Evolutionary conservation across 2,113 vertebrate genomes (phyloP), one percentile per base, ranked within the genome.

Genomic region (Podarcis cretensis): DNA sequence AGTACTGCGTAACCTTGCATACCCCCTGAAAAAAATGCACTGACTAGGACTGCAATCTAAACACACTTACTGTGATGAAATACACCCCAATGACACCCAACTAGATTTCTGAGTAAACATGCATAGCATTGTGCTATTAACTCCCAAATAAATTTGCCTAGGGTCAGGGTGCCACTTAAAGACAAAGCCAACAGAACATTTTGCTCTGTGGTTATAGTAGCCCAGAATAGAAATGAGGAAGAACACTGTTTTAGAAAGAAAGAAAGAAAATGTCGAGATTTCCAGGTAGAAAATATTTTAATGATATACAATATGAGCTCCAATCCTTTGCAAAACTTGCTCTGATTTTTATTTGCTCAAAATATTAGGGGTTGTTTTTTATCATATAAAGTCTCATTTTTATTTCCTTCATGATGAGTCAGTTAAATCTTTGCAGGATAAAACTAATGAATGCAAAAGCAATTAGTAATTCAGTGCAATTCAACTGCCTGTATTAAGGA

Each of bases 391-490:
- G 85, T 48, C 79, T 83, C 7, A 80, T 57, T 25, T 63, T 91
- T 87, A 91, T 87, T 18, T 77, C 80, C 79, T 90, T 43, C 32
- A 59, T 65, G 87, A 90, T 9, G 66, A 91, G 87, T 14, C 10
- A 1, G 68, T 81, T 40, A 91, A 84, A 65, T 63, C 89, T 85
- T 80, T 78, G 83, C 6, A 85, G 5, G 83, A 27, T 81, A 89
- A 74, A 1, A 43, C 68, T 81, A 83, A 92, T 74, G 21, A 59
- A 73, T 75, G 54, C 37, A 85, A 90, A 84, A 93, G 25, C 3
- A 88, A 5, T 13, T 76, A 30, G 63, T 10, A 12, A 89, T 4
- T 86, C 74, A 21, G 27, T 30, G 86, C 83, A 92, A 88, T 43
- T 89, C 88, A 87, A 83, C 40, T 5, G 4, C 27, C 80, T 37